Percentiles rank a stretch among this genome's conserved stretches.
Evolutionary conservation across 1,140 invertebrate genomes (phyloP).

Genomic region (Macrobrachium nipponense): DNA sequence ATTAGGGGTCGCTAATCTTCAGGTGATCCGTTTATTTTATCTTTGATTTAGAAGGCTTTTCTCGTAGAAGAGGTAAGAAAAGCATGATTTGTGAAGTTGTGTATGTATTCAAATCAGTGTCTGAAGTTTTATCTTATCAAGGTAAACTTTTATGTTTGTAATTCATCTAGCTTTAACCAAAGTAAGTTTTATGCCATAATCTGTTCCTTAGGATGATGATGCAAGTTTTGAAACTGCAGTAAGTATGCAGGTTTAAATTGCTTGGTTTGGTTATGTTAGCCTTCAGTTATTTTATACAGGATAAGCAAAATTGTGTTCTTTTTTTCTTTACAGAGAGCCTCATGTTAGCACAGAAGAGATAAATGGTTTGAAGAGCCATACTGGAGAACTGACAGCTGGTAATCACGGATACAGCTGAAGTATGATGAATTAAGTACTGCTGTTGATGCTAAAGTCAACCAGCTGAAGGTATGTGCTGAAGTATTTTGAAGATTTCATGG

Average conservation of each 20-base stretch:
- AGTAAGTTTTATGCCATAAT: neutral
- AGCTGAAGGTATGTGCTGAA: slow-evolving; percentile 30
- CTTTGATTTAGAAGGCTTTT: neutral
- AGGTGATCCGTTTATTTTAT: neutral
- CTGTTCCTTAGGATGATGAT: neutral
- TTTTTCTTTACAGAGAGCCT: slow-evolving; percentile 35
- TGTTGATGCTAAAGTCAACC: slow-evolving; percentile 44
- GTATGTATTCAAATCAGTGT: neutral
- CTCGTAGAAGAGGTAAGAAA: neutral
- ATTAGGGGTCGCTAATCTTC: too few species aligned
- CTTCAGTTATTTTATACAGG: neutral
- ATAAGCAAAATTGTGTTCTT: neutral
- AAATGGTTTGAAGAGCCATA: slow-evolving; percentile 22
- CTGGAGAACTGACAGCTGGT: slow-evolving; percentile 34
- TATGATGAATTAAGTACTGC: slow-evolving; percentile 45
- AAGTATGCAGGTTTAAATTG: too few species aligned
- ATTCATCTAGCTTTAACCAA: neutral
- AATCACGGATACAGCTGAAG: slow-evolving; percentile 29
- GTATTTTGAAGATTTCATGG: neutral
- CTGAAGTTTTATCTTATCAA: too few species aligned
- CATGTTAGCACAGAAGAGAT: slow-evolving; percentile 7
- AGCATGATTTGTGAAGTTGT: neutral
- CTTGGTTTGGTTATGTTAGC: neutral
- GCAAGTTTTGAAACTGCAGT: too few species aligned
- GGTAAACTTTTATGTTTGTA: too few species aligned